Percentiles rank a stretch among this genome's conserved stretches.
Conservation (phyloP, 2,797 vertebrate species). For the Tachyglossus aculeatus region DNA sequence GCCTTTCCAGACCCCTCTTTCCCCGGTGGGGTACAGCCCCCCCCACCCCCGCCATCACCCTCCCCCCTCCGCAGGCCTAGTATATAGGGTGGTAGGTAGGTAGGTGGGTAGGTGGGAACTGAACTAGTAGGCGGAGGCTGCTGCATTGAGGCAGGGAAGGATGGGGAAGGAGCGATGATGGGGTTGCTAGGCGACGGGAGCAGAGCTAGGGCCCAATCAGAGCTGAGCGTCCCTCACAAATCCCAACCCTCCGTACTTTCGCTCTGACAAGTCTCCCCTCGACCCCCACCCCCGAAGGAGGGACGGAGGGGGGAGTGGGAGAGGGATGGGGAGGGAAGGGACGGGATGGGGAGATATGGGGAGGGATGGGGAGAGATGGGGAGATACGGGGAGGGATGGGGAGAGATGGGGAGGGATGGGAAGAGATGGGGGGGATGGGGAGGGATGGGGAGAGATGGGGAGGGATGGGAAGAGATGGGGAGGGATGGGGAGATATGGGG, state of each 20-base stretch:
- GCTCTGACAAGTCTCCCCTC: not conserved
- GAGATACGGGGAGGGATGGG: constrained; percentile 48
- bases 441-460: constrained; percentile 13
- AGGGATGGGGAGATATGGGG: not conserved
- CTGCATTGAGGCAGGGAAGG: constrained; percentile 55
- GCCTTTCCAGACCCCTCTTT: not conserved
- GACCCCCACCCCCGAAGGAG: too few relatives aligned
- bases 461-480: not conserved
- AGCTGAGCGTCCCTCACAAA: constrained; percentile 26
- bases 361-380: constrained; percentile 56
- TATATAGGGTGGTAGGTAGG: too few relatives aligned
- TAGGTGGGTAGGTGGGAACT: not conserved
- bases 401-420: constrained; percentile 41
- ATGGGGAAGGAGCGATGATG: constrained; percentile 43
- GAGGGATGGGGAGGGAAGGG: constrained; percentile 37
- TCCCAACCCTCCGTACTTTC: constrained; percentile 30
- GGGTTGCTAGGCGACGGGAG: constrained; percentile 66
- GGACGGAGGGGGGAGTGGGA: constrained; percentile 47
- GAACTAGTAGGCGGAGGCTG: constrained; percentile 13
- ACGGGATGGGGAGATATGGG: constrained; percentile 44
- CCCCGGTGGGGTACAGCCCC: not conserved
- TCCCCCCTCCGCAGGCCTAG: too few relatives aligned
- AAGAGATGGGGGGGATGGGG: constrained; percentile 47
- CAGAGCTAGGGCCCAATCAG: constrained; percentile 50
- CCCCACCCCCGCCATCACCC: not conserved